A percentile compares a stretch with the other conserved stretches of the same genome.
These are phyloP conservation scores for Nebria brevicollis DNA, from an alignment of 2,888 invertebrate species.

Conservation along the genomic window DNA sequence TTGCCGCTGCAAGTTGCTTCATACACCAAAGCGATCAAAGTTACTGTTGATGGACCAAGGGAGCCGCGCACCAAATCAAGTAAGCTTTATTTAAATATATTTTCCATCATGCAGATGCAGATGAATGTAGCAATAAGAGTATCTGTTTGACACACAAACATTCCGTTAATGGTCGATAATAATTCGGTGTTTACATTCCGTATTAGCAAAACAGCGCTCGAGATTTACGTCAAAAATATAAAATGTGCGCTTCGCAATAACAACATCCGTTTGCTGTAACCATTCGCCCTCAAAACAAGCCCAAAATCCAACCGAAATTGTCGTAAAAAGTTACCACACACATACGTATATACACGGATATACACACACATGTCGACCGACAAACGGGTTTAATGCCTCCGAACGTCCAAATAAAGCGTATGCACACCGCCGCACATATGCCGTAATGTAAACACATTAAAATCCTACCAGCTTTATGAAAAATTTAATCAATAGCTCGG, in stretches of 20 bases:
- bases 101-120: not conserved
- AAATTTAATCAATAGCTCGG: constrained; percentile 42
- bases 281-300: constrained; percentile 47
- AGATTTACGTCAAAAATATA: constrained; percentile 38
- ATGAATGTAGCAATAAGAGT: not conserved
- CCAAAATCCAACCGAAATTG: constrained; percentile 40
- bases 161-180: constrained; percentile 1
- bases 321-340: constrained; percentile 49
- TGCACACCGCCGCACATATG: constrained; percentile 41
- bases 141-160: not conserved
- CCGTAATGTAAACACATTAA: constrained; percentile 46
- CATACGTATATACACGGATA: constrained; percentile 2
- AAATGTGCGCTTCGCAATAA: constrained; percentile 23
- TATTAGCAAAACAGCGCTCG: constrained; percentile 17
- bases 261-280: constrained; percentile 42
- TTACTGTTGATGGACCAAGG: constrained; percentile 98
- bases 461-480: constrained; percentile 39
- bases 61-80: constrained; percentile 97
- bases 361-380: constrained; percentile 33
- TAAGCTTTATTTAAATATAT: constrained; percentile 68
- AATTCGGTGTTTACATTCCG: constrained; percentile 17
- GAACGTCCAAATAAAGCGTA: constrained; percentile 52
- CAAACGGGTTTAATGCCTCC: constrained; percentile 49
- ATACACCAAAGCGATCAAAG: constrained; percentile 97
- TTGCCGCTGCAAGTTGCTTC: constrained; percentile 87